Evolutionary conservation across 1,140 invertebrate genomes (phyloP), one percentile per base, ranked within the genome.

Genomic region (Conus ventricosus): DNA sequence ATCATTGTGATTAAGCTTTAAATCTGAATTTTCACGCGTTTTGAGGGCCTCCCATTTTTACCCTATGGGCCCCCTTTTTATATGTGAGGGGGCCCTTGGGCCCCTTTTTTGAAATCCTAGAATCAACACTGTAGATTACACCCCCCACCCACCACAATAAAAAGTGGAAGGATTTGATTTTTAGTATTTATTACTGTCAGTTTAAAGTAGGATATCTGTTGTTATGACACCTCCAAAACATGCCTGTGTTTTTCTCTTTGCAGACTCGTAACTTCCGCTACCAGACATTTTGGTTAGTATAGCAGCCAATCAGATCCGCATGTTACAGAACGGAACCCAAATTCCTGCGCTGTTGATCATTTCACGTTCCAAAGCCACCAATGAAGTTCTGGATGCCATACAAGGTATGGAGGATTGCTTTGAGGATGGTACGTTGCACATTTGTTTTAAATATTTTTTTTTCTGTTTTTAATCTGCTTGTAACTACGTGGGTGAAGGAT

Each of bases 341-440:
- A 96, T 99, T 94, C 98, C 98, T 63, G 97, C 97, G 80, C 96
- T 99, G 84, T 96, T 99, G 93, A 96, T 99, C 91, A 97, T 99
- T 88, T 98, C 98, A 95, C 96, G 97, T 92, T 97, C 97, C 92
- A 96, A 98, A 93, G 97, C 98, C 67, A 97, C 97, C 87, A 98
- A 97, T 25, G 98, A 99, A 95, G 97, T 99, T 92, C 97, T 98
- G 93, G 97, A 97, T 91, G 97, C 98, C 92, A 97, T 98, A 90
- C 96, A 97, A 95, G 97, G 97, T 97, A 92, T 95, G 95, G 54
- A 71, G 55, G 55, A 67, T 39, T 25, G 13, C 55, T 85, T 13
- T 78, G 76, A 39, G 7, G 8, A 25, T 78, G 76, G 25, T 27
- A 78, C 7, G 71, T n/a, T 8, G 71, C 23, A 17, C 7, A 17